A percentile compares a stretch with the other conserved stretches of the same genome.
Conservation (phyloP, 2,888 invertebrate species). For the Epinotia nisella region DNA sequence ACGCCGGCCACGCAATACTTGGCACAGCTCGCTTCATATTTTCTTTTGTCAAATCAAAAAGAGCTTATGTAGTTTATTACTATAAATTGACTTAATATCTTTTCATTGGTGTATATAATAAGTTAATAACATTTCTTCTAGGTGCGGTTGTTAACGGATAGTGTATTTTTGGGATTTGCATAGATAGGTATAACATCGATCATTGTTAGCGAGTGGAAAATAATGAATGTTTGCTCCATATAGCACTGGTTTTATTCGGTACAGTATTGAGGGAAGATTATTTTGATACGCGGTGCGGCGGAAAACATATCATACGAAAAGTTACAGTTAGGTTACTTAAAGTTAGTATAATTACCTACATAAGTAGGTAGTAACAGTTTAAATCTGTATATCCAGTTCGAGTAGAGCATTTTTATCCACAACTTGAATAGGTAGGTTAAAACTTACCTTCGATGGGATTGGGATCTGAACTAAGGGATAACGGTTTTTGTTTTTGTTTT, state of each 20-base stretch:
- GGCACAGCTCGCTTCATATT: slow-evolving; percentile 28
- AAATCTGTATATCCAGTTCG: too few species aligned
- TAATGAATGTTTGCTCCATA: background rate
- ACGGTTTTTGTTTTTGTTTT: too few species aligned
- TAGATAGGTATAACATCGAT: slow-evolving; percentile 11
- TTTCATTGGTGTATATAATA: background rate
- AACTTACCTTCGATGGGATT: too few species aligned
- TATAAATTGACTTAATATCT: background rate
- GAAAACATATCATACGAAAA: background rate
- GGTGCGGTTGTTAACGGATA: slow-evolving; percentile 3
- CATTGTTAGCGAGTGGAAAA: background rate
- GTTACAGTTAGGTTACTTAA: too few species aligned
- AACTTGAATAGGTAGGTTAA: too few species aligned
- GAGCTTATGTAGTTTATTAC: background rate
- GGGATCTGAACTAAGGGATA: too few species aligned
- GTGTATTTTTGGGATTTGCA: slow-evolving; percentile 15
- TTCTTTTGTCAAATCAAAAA: background rate
- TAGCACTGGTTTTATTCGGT: background rate
- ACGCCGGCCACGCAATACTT: slow-evolving; percentile 24
- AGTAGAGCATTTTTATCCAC: too few species aligned
- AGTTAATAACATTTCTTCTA: slow-evolving; percentile 26
- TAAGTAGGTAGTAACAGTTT: too few species aligned
- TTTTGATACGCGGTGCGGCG: background rate
- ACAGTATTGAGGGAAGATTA: background rate
- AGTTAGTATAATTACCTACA: too few species aligned